Evolutionary conservation across 2,888 invertebrate genomes (phyloP).

Genomic region (Choristoneura rosaceana): DNA sequence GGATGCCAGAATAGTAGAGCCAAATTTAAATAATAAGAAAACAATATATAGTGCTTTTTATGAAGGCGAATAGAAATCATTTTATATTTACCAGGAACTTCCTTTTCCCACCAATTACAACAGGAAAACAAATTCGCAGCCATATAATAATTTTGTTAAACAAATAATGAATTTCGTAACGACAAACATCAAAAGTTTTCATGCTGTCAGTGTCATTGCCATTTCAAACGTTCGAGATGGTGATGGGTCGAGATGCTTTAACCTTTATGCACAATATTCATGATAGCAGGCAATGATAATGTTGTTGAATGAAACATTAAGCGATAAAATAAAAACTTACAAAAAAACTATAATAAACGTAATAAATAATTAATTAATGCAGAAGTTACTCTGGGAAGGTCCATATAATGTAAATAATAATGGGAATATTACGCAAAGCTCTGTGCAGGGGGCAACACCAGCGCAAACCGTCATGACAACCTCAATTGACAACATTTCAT

Average conservation of each 20-base stretch:
- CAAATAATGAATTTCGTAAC: background rate
- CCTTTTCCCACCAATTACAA: constrained; percentile 47
- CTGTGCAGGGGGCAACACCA: too few species aligned
- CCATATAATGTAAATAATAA: too few species aligned
- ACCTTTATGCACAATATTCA: background rate
- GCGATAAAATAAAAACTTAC: too few species aligned
- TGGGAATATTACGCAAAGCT: too few species aligned
- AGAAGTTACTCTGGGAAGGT: too few species aligned
- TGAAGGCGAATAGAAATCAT: background rate
- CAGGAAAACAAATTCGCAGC: constrained; percentile 35
- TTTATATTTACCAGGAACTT: constrained; percentile 46
- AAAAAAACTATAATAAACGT: too few species aligned
- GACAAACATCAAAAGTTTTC: background rate
- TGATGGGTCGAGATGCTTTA: background rate
- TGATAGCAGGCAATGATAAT: too few species aligned
- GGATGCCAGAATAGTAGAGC: background rate
- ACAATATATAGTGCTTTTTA: background rate
- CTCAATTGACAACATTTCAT: too few species aligned
- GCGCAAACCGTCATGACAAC: too few species aligned
- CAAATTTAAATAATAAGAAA: too few species aligned
- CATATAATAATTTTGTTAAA: constrained; percentile 5
- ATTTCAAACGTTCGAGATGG: background rate
- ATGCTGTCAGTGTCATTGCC: constrained; percentile 10
- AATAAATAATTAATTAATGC: too few species aligned
- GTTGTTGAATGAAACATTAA: too few species aligned